Conservation (phyloP, 2,113 vertebrate genomes). For the Amphiprion percula region DNA sequence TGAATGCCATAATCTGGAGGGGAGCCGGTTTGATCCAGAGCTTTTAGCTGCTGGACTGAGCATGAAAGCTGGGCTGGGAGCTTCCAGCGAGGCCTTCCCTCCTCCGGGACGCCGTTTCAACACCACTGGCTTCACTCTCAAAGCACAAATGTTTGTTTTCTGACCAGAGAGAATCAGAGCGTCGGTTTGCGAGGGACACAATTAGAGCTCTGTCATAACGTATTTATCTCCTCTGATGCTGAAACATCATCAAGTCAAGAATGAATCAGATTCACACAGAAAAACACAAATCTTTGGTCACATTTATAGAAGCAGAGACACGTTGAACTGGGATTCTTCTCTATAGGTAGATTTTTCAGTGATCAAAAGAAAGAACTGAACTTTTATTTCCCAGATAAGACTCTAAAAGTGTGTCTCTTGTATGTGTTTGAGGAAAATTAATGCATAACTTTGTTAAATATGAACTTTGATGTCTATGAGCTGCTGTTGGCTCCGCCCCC, state of each 20-base stretch:
- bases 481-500: too few relatives aligned
- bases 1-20: slow-evolving; percentile 68
- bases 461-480: too few relatives aligned
- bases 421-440: too few relatives aligned
- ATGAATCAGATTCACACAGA: too few relatives aligned
- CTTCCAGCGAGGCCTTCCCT: slow-evolving; percentile 49
- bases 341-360: too few relatives aligned
- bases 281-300: too few relatives aligned
- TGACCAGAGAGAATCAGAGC: slow-evolving; percentile 18
- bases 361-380: too few relatives aligned
- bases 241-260: too few relatives aligned
- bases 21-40: slow-evolving; percentile 64
- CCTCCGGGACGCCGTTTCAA: slow-evolving; percentile 45
- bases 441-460: too few relatives aligned
- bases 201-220: neutral
- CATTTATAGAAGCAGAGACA: too few relatives aligned
- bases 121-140: slow-evolving; percentile 42
- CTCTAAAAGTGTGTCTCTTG: neutral
- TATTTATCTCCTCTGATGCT: neutral
- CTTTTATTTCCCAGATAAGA: neutral
- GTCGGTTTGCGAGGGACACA: neutral
- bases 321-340: too few relatives aligned
- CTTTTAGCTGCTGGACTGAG: slow-evolving; percentile 67
- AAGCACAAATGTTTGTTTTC: slow-evolving; percentile 30
- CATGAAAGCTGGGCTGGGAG: slow-evolving; percentile 51